phyloP scores from a whole-genome alignment of 23 tunicate species.

The Styela clava region DNA sequence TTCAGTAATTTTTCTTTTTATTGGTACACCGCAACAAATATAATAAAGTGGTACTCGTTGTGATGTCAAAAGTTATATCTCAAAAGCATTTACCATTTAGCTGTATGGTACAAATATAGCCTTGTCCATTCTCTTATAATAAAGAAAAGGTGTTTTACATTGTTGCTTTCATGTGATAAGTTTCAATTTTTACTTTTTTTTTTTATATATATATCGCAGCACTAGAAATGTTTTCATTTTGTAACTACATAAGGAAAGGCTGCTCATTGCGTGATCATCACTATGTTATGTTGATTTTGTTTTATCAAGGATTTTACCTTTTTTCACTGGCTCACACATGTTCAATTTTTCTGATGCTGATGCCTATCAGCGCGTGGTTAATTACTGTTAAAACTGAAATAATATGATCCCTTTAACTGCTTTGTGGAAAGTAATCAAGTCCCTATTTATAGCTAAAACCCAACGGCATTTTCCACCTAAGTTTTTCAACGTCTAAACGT shows the following conservation, averaged over 20 bases:
- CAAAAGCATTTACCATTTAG: not conserved
- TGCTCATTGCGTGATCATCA: not conserved
- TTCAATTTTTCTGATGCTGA: not conserved
- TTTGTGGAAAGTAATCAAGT: not conserved
- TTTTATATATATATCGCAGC: not conserved
- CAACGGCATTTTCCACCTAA: not conserved
- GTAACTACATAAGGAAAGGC: not conserved
- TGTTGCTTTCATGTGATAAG: conserved; percentile 25
- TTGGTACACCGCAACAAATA: too few species aligned
- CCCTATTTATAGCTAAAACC: not conserved
- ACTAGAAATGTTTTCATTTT: not conserved
- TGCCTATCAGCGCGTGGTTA: not conserved
- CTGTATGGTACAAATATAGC: conserved; percentile 16
- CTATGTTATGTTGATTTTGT: not conserved
- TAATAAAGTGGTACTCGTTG: not conserved
- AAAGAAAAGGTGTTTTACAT: conserved; percentile 24
- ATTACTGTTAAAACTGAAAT: not conserved
- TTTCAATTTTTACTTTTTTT: not conserved
- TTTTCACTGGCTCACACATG: not conserved
- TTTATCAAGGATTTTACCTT: not conserved
- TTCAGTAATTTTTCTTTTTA: too few species aligned
- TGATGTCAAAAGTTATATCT: too few species aligned
- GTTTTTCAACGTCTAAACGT: not conserved
- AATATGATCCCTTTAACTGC: too few species aligned
- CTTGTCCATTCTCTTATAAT: not conserved